Evolutionary conservation across 2,888 invertebrate species (phyloP).

Genomic region (Branchellion lobata): DNA sequence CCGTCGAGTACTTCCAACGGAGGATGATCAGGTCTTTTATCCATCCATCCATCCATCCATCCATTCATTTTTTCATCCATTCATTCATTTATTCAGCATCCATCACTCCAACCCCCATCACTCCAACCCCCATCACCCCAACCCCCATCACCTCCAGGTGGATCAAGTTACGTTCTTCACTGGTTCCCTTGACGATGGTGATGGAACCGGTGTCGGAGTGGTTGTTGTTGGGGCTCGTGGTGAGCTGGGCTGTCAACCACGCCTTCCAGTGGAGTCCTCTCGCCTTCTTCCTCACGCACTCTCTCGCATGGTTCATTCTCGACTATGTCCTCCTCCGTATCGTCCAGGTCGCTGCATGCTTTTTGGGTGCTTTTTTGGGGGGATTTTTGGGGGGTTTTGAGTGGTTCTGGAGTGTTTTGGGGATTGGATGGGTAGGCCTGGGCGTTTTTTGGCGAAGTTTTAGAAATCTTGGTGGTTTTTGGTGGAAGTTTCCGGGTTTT

Average conservation of each 20-base stretch:
- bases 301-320: conserved; percentile 88
- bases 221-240: conserved; percentile 84
- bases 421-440: not conserved
- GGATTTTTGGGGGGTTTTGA: not conserved
- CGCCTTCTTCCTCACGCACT: conserved; percentile 87
- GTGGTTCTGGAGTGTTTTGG: not conserved
- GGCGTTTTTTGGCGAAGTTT: too few species aligned
- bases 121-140: too few species aligned
- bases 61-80: too few species aligned
- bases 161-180: conserved; percentile 91
- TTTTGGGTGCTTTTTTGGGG: not conserved
- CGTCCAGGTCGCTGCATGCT: conserved; percentile 50
- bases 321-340: conserved; percentile 82
- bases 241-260: conserved; percentile 80
- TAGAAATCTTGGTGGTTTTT: not conserved
- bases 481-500: not conserved
- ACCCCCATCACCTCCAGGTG: conserved; percentile 71
- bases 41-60: too few species aligned
- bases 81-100: not conserved
- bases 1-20: conserved; percentile 81
- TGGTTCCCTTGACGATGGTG: conserved; percentile 86
- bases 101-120: not conserved
- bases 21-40: conserved; percentile 71
- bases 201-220: conserved; percentile 94
- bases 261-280: conserved; percentile 85